phyloP scores from a whole-genome alignment of 2,888 invertebrate species.

The Petrolisthes cinctipes region DNA sequence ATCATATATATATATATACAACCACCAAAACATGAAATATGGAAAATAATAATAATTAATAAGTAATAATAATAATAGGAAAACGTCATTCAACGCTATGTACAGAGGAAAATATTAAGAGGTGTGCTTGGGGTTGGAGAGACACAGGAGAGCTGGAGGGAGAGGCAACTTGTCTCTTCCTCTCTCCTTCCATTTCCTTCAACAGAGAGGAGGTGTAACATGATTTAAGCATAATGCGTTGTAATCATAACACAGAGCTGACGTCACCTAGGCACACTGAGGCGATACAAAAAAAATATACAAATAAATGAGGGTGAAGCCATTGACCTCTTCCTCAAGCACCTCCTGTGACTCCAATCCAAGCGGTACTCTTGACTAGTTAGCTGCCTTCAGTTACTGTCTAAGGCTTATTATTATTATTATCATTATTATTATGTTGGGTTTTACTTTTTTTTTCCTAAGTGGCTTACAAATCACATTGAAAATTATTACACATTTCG shows the following conservation, averaged over 20 bases:
- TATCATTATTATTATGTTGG: conserved; percentile 8
- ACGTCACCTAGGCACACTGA: no score
- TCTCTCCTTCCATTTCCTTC: neutral
- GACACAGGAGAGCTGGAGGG: conserved; percentile 5
- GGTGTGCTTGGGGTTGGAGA: conserved; percentile 38
- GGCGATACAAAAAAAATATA: no score
- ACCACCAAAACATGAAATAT: conserved; percentile 59
- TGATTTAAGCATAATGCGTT: neutral
- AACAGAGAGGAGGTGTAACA: neutral
- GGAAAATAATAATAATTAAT: conserved; percentile 29
- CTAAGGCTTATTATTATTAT: conserved; percentile 51
- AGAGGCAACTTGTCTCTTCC: conserved; percentile 1
- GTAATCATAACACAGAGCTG: neutral
- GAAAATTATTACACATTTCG: conserved; percentile 1
- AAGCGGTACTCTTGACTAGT: conserved; percentile 55
- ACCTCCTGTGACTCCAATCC: neutral
- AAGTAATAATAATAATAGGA: conserved; percentile 50
- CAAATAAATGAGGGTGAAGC: neutral
- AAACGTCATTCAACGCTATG: conserved; percentile 55
- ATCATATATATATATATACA: conserved; percentile 56
- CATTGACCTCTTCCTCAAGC: neutral
- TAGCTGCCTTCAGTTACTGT: conserved; percentile 58
- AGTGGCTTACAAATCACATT: conserved; percentile 33
- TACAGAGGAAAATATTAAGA: conserved; percentile 58
- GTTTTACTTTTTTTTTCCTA: neutral